Percentiles rank a stretch among this genome's conserved stretches.
Evolutionary conservation across 2,113 vertebrate genomes (phyloP).

Genomic region (Actenoides lindsayi): DNA sequence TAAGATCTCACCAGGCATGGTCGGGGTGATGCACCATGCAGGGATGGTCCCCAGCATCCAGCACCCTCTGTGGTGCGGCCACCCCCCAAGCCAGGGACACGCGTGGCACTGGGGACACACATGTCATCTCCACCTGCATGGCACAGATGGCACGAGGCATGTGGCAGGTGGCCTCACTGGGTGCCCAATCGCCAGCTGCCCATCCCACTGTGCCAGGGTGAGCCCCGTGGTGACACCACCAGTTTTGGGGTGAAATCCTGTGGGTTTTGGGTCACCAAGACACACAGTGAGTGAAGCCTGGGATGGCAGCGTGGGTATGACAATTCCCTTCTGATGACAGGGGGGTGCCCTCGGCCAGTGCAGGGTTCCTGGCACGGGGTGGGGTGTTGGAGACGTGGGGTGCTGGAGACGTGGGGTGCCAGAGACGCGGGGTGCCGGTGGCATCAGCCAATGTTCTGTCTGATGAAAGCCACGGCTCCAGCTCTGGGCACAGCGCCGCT

Average conservation of each 20-base stretch:
- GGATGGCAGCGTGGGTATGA: rapidly evolving
- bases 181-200: not conserved
- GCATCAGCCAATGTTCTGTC: not conserved
- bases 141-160: not conserved
- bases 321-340: rapidly evolving
- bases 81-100: not conserved
- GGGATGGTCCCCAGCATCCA: not conserved
- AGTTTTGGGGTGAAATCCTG: not conserved
- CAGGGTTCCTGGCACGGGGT: not conserved
- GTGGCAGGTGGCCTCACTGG: rapidly evolving
- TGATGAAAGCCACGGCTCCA: not conserved
- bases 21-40: rapidly evolving
- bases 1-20: rapidly evolving
- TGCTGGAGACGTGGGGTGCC: not conserved
- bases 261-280: rapidly evolving
- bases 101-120: rapidly evolving
- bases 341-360: rapidly evolving
- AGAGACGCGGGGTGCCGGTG: not conserved
- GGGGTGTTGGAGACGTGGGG: not conserved
- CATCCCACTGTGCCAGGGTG: rapidly evolving
- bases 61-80: rapidly evolving
- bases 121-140: not conserved
- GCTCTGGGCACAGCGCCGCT: not conserved
- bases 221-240: not conserved
- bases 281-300: rapidly evolving